Conservation (phyloP, 1,140 invertebrate species). For the Temnothorax nylanderi region DNA sequence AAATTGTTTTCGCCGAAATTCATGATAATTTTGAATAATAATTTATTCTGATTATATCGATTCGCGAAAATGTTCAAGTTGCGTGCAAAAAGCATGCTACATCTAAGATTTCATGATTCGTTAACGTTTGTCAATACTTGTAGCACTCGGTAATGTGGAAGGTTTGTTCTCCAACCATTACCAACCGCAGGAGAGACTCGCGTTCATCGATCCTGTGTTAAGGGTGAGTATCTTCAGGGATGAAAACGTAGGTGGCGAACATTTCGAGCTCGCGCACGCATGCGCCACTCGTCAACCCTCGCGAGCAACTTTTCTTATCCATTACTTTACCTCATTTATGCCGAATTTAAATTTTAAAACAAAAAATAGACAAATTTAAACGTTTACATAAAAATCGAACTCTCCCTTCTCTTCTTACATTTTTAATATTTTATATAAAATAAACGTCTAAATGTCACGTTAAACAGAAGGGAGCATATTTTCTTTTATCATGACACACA, state of each 20-base stretch:
- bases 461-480: not conserved
- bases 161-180: constrained; percentile 7
- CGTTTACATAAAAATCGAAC: not conserved
- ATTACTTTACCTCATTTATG: not conserved
- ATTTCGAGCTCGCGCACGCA: not conserved
- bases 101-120: not conserved
- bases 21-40: not conserved
- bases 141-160: constrained; percentile 21
- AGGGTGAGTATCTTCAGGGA: constrained; percentile 42
- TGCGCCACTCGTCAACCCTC: not conserved
- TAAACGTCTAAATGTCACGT: not conserved
- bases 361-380: not conserved
- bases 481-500: not conserved
- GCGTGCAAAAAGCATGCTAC: not conserved
- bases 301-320: not conserved
- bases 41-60: not conserved
- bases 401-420: not conserved
- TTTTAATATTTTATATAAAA: not conserved
- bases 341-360: not conserved
- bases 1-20: not conserved
- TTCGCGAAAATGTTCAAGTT: not conserved
- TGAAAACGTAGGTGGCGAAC: constrained; percentile 64
- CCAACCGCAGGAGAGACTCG: constrained; percentile 13
- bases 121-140: not conserved
- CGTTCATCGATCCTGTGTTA: constrained; percentile 29